Percentiles rank a stretch among this genome's conserved stretches.
These are phyloP conservation scores for Metalampra italica DNA, from an alignment of 2,888 invertebrate species.

Conservation along the genomic window DNA sequence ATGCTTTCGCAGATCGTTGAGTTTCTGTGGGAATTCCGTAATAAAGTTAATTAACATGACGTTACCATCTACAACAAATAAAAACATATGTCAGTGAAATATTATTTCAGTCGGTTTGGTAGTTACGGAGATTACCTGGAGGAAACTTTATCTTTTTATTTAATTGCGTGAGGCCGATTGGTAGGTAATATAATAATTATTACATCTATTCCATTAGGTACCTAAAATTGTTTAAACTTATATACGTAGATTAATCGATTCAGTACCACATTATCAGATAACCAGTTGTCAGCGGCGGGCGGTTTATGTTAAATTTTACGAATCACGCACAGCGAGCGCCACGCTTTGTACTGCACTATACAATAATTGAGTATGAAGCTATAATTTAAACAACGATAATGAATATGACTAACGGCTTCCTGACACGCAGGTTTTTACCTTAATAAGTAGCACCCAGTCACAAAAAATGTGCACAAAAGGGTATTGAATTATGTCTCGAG, in stretches of 20 bases:
- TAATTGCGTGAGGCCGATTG: too few species aligned
- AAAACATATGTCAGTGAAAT: too few species aligned
- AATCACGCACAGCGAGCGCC: slow-evolving; percentile 47
- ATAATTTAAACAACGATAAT: slow-evolving; percentile 70
- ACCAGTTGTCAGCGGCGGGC: slow-evolving; percentile 34
- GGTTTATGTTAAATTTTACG: slow-evolving; percentile 43
- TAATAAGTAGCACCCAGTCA: slow-evolving; percentile 53
- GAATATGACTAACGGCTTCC: slow-evolving; percentile 64
- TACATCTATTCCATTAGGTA: too few species aligned
- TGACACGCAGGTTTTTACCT: slow-evolving; percentile 67
- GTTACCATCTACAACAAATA: too few species aligned
- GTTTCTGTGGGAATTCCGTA: too few species aligned
- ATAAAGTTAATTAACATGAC: too few species aligned
- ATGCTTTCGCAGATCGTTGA: too few species aligned
- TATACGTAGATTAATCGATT: slow-evolving; percentile 36
- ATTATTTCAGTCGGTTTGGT: too few species aligned
- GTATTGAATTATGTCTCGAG: slow-evolving; percentile 47
- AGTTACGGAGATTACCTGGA: too few species aligned
- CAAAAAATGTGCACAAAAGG: slow-evolving; percentile 49
- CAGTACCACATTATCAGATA: slow-evolving; percentile 27
- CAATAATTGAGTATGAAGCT: slow-evolving; percentile 61
- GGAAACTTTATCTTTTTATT: too few species aligned
- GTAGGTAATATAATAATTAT: too few species aligned
- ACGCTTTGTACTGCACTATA: slow-evolving; percentile 41
- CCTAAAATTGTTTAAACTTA: neutral